Percentiles rank a stretch among this genome's conserved stretches.
Evolutionary conservation across 2,797 vertebrate species (phyloP).

Genomic region (Fistularia tabacaria): DNA sequence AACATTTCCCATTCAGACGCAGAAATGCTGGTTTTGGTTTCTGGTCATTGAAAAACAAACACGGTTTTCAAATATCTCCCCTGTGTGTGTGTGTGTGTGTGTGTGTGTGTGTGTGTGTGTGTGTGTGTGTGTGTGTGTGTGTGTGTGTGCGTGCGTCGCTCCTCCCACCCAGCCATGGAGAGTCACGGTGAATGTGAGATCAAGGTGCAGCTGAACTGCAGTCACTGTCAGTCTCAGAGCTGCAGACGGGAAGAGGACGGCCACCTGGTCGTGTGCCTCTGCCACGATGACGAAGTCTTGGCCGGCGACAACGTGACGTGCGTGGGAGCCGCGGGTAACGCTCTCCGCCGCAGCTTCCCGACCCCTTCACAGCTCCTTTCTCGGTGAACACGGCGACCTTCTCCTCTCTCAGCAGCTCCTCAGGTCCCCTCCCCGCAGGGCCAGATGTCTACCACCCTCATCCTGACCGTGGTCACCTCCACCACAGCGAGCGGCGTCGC

Average conservation of each 20-base stretch:
- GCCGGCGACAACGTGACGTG: slow-evolving; percentile 84
- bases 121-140: neutral
- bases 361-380: no score
- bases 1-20: no score
- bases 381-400: neutral
- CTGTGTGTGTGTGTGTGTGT: no score
- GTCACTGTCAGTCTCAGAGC: slow-evolving; percentile 85
- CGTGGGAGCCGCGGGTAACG: slow-evolving; percentile 63
- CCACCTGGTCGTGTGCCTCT: slow-evolving; percentile 78
- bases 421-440: slow-evolving; percentile 58
- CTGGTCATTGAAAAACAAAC: no score
- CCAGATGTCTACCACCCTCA: slow-evolving; percentile 77
- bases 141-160: neutral
- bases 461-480: slow-evolving; percentile 81
- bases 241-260: slow-evolving; percentile 79
- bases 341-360: no score
- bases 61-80: no score
- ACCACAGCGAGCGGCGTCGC: slow-evolving; percentile 77
- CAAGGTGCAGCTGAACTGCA: slow-evolving; percentile 85
- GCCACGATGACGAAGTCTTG: slow-evolving; percentile 80
- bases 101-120: no score
- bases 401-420: slow-evolving; percentile 47
- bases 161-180: slow-evolving; percentile 76
- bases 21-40: no score
- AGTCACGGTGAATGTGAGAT: slow-evolving; percentile 89